Evolutionary conservation across 2,113 vertebrate species (phyloP).

Genomic region (Phocoena phocoena): DNA sequence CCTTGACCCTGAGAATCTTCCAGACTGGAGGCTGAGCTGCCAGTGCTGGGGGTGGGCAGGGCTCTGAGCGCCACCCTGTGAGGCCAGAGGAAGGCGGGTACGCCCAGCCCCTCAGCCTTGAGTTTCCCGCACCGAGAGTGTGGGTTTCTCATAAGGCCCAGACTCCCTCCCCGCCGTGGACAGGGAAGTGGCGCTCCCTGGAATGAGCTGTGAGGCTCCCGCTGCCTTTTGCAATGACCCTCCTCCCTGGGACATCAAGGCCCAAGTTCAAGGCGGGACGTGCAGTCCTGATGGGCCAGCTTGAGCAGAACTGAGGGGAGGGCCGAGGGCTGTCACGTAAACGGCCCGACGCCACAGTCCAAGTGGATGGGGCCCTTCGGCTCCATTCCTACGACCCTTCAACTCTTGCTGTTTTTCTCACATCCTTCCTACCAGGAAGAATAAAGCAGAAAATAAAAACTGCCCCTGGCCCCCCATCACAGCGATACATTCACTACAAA

Average conservation of each 20-base stretch:
- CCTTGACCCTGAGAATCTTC: neutral
- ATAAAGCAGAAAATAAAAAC: neutral
- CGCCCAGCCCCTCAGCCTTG: neutral
- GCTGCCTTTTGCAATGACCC: no score
- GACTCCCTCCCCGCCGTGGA: neutral
- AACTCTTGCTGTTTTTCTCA: neutral
- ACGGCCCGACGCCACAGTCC: fast-evolving
- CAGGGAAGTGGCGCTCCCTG: neutral
- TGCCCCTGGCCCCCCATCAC: fast-evolving
- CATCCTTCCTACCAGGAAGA: neutral
- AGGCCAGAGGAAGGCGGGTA: neutral
- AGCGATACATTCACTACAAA: neutral
- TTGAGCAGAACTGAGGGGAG: fast-evolving
- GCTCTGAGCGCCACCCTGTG: neutral
- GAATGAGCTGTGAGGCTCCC: neutral
- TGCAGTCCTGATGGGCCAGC: fast-evolving
- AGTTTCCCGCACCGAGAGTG: fast-evolving
- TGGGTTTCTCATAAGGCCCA: neutral
- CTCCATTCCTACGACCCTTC: neutral
- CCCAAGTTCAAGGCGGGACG: fast-evolving
- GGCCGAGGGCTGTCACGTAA: fast-evolving
- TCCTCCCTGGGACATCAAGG: neutral
- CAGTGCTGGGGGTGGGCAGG: neutral
- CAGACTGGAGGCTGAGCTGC: neutral
- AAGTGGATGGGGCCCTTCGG: fast-evolving